phyloP scores from a whole-genome alignment of 2,113 vertebrate genomes.

The Hippocampus mohnikei region DNA sequence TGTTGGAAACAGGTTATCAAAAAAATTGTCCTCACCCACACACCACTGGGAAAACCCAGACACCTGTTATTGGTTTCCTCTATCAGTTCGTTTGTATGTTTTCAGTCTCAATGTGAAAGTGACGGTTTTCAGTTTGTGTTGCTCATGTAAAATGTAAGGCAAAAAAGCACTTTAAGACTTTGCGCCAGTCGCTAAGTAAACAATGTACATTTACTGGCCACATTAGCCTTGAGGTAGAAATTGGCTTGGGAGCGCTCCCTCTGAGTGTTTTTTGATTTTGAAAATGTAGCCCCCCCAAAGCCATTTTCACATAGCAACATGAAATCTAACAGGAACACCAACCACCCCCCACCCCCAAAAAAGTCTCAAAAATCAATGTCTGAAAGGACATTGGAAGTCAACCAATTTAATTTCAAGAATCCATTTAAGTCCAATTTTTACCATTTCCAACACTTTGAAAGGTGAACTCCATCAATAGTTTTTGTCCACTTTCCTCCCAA shows the following conservation, averaged over 20 bases:
- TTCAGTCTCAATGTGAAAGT: neutral
- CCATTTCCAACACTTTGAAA: neutral
- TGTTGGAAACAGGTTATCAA: neutral
- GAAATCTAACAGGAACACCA: too few relatives aligned
- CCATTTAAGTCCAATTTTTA: neutral
- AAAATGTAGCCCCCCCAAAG: neutral
- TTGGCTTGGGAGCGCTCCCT: neutral
- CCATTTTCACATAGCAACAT: too few relatives aligned
- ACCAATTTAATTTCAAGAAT: neutral
- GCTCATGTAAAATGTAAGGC: neutral
- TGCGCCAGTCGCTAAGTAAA: neutral
- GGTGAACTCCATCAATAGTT: too few relatives aligned
- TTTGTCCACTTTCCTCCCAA: too few relatives aligned
- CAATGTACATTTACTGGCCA: neutral
- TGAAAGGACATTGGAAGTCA: neutral
- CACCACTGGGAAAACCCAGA: neutral
- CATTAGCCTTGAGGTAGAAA: neutral
- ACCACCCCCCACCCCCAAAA: too few relatives aligned
- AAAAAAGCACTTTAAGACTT: neutral
- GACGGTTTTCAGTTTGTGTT: too few relatives aligned
- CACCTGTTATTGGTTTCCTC: neutral
- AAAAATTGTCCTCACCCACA: neutral
- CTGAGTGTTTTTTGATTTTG: neutral
- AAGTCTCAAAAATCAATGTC: too few relatives aligned
- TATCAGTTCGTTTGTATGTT: neutral